These are phyloP conservation scores for Hyposoter didymator DNA, from an alignment of 2,888 invertebrate genomes.

Conservation along the genomic window DNA sequence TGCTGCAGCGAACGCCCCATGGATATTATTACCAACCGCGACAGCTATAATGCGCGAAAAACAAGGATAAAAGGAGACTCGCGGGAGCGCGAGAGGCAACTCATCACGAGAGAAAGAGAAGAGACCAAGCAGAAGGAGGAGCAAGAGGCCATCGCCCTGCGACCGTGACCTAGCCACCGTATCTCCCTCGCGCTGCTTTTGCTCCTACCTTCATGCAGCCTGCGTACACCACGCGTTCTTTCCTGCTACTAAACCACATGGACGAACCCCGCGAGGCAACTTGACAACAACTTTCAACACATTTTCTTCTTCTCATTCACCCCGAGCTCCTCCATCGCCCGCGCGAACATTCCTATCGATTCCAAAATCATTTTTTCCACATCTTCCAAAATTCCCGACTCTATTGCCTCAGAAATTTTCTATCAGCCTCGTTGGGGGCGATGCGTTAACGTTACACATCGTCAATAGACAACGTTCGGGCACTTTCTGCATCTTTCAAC, in stretches of 20 bases:
- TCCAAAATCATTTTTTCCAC: not conserved
- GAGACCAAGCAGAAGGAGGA: constrained; percentile 22
- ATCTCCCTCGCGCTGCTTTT: constrained; percentile 73
- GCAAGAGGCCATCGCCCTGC: constrained; percentile 83
- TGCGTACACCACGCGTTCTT: constrained; percentile 2
- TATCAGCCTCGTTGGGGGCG: not conserved
- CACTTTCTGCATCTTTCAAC: not conserved
- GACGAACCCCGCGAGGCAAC: not conserved
- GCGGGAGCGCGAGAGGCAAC: not conserved
- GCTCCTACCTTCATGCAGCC: not conserved
- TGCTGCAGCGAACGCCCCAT: not conserved
- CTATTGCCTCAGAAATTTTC: not conserved
- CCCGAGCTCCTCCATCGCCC: not conserved
- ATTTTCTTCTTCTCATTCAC: not conserved
- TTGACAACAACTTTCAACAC: constrained; percentile 12
- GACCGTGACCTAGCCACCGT: constrained; percentile 84
- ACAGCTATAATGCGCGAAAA: constrained; percentile 41
- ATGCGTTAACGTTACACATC: not conserved
- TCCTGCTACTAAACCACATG: constrained; percentile 15
- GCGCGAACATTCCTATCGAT: not conserved
- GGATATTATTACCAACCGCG: constrained; percentile 62
- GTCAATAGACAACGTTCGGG: not conserved
- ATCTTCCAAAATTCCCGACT: not conserved
- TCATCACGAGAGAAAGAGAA: constrained; percentile 3
- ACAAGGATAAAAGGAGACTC: constrained; percentile 18